Base-by-base conservation (phyloP, 2,888 invertebrate species). In the Zelleria hepariella region DNA sequence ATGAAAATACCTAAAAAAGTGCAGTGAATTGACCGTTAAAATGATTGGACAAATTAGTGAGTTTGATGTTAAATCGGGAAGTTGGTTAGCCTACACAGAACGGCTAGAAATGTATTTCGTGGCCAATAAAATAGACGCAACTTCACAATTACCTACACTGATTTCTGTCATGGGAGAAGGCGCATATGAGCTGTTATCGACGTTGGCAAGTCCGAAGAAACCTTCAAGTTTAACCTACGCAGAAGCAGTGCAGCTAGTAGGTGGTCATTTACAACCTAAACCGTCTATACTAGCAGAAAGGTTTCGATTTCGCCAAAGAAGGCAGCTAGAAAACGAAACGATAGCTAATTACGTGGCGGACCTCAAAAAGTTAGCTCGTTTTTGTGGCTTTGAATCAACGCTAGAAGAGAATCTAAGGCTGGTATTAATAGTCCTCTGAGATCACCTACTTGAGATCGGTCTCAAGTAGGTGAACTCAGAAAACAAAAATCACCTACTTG, bases 131-230 rank as follows among this genome's bases (percentile, higher is more conserved):
- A 32, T 62, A 1, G 27, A 47, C 10, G 56, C 54, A 3, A 47
- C 20, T 1, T 15, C 56, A 42, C 55, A 59, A 7, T 53, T 61
- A 52, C 60, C 61, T 5, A 59, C 61, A 6, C 24, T 63, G 15
- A 61, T 61, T 26, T 51, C 63, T 6, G 60, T 61, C 1, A 60
- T 63, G 60, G 63, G 63, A 0, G 60, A 60, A 26, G 61, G 61
- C 58, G n/a, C 53, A 15, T 55, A 55, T 55, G 55, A 32, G 0
- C 32, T 60, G 25, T 15, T 62, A 24, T 53, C 58, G 7, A 61
- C 58, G 2, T 59, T 61, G 24, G 26, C 58, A n/a, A 61, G 61
- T 21, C 62, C 62, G 0, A 59, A 27, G 5, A 58, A 58, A 27
- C 27, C 55, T 10, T 6, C 26, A 15, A 8, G 15, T n/a, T 18